These are phyloP conservation scores for Bovichtus diacanthus DNA, from an alignment of 2,797 vertebrate species.

Conservation along the genomic window DNA sequence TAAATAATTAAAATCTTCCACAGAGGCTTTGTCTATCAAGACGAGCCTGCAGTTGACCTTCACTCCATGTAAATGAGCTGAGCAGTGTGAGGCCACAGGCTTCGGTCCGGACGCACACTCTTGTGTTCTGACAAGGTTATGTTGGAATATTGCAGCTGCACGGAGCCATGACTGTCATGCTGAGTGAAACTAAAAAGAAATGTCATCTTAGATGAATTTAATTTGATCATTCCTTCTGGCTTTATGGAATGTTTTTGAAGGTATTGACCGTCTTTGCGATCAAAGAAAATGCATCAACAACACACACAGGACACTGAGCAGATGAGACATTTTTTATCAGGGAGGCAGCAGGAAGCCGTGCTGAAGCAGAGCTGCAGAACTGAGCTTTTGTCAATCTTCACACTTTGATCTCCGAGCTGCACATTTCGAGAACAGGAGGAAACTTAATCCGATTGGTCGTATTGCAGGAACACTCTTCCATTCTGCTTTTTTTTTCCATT, in stretches of 20 bases:
- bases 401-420: slow-evolving; percentile 55
- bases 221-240: slow-evolving; percentile 1
- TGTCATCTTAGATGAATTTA: background rate
- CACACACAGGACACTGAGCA: slow-evolving; percentile 26
- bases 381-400: slow-evolving; percentile 40
- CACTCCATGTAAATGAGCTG: slow-evolving; percentile 55
- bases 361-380: slow-evolving; percentile 40
- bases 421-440: slow-evolving; percentile 38
- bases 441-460: slow-evolving; percentile 50
- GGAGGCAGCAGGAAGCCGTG: slow-evolving; percentile 28
- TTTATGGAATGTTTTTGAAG: slow-evolving; percentile 20
- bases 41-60: slow-evolving; percentile 47
- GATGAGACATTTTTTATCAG: slow-evolving; percentile 41
- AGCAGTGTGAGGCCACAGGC: slow-evolving; percentile 17
- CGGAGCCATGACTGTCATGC: background rate
- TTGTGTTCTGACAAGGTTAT: slow-evolving; percentile 35
- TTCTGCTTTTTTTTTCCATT: slow-evolving; percentile 21
- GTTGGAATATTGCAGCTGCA: background rate
- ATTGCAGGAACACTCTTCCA: slow-evolving; percentile 33
- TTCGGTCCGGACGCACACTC: slow-evolving; percentile 14
- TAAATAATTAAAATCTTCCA: slow-evolving; percentile 54
- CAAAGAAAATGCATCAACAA: slow-evolving; percentile 15
- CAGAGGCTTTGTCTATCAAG: slow-evolving; percentile 12
- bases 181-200: slow-evolving; percentile 1
- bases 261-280: slow-evolving; percentile 21